Percentiles rank a stretch among this genome's conserved stretches.
phyloP scores from a whole-genome alignment of 1,140 invertebrate species.

The Araneus ventricosus region DNA sequence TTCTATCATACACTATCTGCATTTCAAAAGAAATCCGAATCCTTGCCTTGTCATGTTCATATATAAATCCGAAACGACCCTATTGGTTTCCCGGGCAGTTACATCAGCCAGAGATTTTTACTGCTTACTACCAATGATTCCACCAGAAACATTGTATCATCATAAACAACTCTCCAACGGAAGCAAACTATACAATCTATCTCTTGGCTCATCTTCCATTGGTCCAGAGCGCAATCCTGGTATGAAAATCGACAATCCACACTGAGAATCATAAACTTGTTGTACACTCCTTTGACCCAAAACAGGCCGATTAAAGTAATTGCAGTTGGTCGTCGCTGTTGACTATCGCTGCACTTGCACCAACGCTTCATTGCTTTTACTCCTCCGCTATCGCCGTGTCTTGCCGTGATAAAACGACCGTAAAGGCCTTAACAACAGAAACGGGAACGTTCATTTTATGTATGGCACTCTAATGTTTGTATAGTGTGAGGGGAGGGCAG shows the following conservation, averaged over 20 bases:
- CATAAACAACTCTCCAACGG: background rate
- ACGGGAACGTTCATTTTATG: slow-evolving; percentile 2
- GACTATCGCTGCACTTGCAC: background rate
- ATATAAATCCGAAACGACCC: too few species aligned
- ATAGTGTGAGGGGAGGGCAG: slow-evolving; percentile 8
- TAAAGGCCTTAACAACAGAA: slow-evolving; percentile 18
- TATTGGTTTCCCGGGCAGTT: too few species aligned
- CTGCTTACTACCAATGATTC: too few species aligned
- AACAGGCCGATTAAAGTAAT: slow-evolving; percentile 42
- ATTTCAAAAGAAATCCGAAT: too few species aligned
- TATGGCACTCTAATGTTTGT: slow-evolving; percentile 42
- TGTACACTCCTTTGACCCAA: background rate
- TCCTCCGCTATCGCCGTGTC: background rate
- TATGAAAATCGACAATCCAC: background rate
- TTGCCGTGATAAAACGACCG: slow-evolving; percentile 43
- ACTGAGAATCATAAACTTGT: slow-evolving; percentile 9
- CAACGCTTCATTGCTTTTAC: slow-evolving; percentile 46
- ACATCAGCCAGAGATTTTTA: too few species aligned
- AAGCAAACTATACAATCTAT: background rate
- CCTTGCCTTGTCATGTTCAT: too few species aligned
- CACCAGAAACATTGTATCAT: background rate
- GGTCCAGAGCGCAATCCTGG: background rate
- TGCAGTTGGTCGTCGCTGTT: background rate
- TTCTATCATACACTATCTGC: too few species aligned
- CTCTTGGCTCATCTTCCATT: background rate